phyloP scores from a whole-genome alignment of 2,888 invertebrate genomes.

The Neoaliturus tenellus region DNA sequence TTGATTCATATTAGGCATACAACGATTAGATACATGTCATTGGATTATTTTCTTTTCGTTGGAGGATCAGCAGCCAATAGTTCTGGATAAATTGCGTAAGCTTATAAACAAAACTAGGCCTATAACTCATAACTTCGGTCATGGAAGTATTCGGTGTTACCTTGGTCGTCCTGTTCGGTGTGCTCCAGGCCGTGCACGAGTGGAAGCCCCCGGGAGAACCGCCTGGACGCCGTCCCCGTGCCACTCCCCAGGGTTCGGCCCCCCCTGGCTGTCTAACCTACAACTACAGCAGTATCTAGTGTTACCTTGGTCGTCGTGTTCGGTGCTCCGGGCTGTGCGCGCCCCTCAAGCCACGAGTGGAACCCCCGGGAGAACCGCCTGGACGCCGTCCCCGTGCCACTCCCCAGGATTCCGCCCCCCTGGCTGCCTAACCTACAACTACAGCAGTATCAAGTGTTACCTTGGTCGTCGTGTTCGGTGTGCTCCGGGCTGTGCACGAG shows the following conservation, averaged over 20 bases:
- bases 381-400: constrained; percentile 46
- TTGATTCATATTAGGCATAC: no score
- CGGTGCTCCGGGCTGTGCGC: constrained; percentile 72
- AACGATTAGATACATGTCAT: no score
- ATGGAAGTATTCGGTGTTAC: no score
- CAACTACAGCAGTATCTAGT: no score
- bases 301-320: constrained; percentile 64
- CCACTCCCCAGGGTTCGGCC: constrained; percentile 28
- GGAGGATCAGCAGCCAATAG: no score
- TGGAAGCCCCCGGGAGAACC: constrained; percentile 82
- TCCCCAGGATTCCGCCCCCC: constrained; percentile 15
- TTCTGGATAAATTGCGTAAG: no score
- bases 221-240: constrained; percentile 65
- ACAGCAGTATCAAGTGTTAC: no score
- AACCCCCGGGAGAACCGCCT: constrained; percentile 79
- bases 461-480: constrained; percentile 64
- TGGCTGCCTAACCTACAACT: no score
- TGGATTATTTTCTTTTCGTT: no score
- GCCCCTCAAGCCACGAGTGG: constrained; percentile 81
- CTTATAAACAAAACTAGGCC: no score
- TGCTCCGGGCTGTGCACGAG: constrained; percentile 75
- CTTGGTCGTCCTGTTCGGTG: constrained; percentile 64
- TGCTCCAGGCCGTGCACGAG: constrained; percentile 75
- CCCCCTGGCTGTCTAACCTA: no score
- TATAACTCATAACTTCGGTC: no score